Base-by-base conservation (phyloP, 2,797 vertebrate species). In the Apogon talboti region DNA sequence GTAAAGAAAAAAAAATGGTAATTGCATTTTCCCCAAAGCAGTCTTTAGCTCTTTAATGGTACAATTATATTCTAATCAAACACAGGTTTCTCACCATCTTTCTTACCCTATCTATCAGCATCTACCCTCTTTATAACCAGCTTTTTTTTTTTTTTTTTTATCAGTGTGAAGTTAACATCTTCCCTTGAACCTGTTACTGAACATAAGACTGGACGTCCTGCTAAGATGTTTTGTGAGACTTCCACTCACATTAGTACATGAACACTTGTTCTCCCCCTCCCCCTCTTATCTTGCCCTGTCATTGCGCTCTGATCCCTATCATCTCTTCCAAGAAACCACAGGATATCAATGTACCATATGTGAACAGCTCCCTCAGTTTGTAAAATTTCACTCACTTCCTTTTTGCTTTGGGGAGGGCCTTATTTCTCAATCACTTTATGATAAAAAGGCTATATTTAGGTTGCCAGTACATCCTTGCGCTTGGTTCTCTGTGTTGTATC, bases 301-400 rank as follows among this genome's bases (percentile, higher is more conserved):
- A 41, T 6, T 30, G 15, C 5, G 0, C 49, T 66, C 46, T 63
- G 74, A 76, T 83, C 57, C 6, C 44, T 74, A 75, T 67, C 51
- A 7, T 38, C 60, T 45, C 58, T 74, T 87, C 84, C 78, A 80
- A 80, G 74, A 83, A 86, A 61, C 88, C 59, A 64, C 82, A 82
- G 78, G 90, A 82, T 76, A 37, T 74, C 67, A 52, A 76, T 69
- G 47, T 70, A 43, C 77, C 79, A 81, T 84, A 84, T 88, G 82
- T 70, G 72, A 59, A 49, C 30, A 35, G 21, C 24, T 16, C 28
- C 28, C 50, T 53, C 28, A 16, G 16, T 56, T 38, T 35, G 47
- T 19, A 11, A n/a, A 0, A n/a, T 44, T 3, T 1, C 13, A 49
- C 52, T 66, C 41, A 50, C 59, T 79, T 80, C 79, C 60, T 38